Conservation (phyloP, 1,140 invertebrate species). For the Cheumatopsyche charites region DNA sequence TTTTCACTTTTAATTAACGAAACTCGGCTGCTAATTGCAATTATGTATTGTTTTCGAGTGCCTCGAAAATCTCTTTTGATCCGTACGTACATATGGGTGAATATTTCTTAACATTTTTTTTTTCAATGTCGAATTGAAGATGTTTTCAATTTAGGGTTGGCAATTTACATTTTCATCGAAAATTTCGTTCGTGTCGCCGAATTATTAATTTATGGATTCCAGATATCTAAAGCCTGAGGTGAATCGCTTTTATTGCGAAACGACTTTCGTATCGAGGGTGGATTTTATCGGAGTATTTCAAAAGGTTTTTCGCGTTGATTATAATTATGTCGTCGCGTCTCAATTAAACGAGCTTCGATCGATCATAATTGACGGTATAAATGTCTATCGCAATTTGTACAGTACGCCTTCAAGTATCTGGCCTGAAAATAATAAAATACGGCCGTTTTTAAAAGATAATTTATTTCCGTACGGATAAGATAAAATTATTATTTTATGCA, state of each 20-base stretch:
- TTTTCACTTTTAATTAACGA: constrained; percentile 22
- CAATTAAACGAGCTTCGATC: constrained; percentile 2
- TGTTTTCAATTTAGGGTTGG: background rate
- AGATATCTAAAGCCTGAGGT: background rate
- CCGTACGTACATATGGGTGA: background rate
- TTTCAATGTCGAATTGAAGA: background rate
- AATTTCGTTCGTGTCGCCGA: background rate
- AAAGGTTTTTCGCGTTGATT: constrained; percentile 11
- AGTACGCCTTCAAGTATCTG: too few species aligned
- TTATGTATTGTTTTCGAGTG: background rate
- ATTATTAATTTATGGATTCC: constrained; percentile 18
- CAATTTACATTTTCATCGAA: background rate
- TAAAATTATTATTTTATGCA: too few species aligned
- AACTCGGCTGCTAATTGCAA: constrained; percentile 10
- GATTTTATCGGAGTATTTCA: constrained; percentile 11
- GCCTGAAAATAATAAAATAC: too few species aligned
- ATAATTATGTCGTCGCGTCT: background rate
- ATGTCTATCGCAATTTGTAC: too few species aligned
- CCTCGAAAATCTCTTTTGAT: background rate
- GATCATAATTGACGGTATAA: background rate
- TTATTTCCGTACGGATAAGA: too few species aligned
- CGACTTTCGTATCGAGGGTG: background rate
- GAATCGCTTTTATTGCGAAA: background rate
- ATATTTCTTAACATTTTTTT: background rate
- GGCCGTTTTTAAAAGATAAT: too few species aligned